phyloP scores from a whole-genome alignment of 2,888 invertebrate species.

The Bombylius discolor region DNA sequence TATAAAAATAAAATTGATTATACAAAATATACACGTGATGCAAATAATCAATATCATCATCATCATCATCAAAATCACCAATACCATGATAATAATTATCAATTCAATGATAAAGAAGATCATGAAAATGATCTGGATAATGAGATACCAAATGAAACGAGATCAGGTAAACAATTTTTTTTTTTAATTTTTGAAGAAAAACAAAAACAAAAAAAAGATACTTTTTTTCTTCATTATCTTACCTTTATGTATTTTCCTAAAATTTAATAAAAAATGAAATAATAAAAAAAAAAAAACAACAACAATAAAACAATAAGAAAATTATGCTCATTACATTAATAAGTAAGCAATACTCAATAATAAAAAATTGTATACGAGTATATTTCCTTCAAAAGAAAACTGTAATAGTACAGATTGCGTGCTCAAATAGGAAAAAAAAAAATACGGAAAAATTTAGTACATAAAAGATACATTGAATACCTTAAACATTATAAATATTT shows the following conservation, averaged over 20 bases:
- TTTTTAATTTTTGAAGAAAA: not conserved
- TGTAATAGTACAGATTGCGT: too few species aligned
- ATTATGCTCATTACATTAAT: too few species aligned
- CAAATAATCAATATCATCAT: slow-evolving; percentile 27
- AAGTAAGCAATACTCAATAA: too few species aligned
- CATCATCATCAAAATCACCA: not conserved
- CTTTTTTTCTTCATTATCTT: too few species aligned
- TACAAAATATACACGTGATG: slow-evolving; percentile 42
- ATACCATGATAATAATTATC: slow-evolving; percentile 17
- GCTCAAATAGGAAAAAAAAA: too few species aligned
- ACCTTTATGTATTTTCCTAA: too few species aligned
- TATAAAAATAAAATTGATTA: slow-evolving; percentile 50
- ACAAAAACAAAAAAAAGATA: not conserved
- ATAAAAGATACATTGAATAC: too few species aligned
- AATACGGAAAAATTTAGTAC: too few species aligned
- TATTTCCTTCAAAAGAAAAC: too few species aligned
- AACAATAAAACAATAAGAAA: too few species aligned
- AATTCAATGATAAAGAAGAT: slow-evolving; percentile 10
- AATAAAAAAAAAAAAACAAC: not conserved
- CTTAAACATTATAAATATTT: too few species aligned
- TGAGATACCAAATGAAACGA: slow-evolving; percentile 22
- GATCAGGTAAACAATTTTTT: slow-evolving; percentile 19
- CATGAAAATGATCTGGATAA: slow-evolving; percentile 22
- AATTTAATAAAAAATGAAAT: not conserved
- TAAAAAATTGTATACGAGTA: too few species aligned